These are phyloP conservation scores for Tychaedon coryphoeus DNA, from an alignment of 2,113 vertebrate genomes.

Conservation along the genomic window DNA sequence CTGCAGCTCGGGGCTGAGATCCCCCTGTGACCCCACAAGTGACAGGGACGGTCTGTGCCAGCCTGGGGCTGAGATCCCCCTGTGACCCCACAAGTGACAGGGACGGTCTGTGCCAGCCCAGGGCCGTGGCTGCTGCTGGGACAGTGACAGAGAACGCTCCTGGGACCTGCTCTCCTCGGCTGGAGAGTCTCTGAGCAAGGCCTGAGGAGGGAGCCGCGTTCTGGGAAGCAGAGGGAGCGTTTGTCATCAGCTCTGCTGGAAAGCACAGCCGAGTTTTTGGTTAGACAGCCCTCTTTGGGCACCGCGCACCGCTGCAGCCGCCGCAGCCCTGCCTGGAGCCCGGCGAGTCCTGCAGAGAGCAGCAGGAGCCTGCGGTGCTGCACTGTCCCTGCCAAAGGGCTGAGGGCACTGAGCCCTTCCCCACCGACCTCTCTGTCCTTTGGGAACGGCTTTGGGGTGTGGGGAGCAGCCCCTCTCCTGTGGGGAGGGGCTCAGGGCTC, in stretches of 20 bases:
- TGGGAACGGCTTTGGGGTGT: rapidly evolving
- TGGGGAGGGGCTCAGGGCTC: not conserved
- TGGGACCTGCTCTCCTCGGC: not conserved
- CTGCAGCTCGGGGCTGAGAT: not conserved
- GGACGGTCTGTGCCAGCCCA: not conserved
- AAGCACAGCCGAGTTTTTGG: not conserved
- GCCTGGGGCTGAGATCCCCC: not conserved
- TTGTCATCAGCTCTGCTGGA: not conserved
- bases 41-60: not conserved
- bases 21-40: not conserved
- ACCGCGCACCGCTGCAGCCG: not conserved
- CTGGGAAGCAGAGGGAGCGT: not conserved
- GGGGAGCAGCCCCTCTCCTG: not conserved
- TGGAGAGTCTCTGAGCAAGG: not conserved
- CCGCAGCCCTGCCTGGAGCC: not conserved
- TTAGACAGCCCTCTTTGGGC: constrained; percentile 62
- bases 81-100: not conserved
- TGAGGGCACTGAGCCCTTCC: rapidly evolving
- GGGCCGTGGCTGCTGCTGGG: not conserved
- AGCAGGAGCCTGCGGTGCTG: rapidly evolving
- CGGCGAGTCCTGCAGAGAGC: not conserved
- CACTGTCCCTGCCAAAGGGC: rapidly evolving
- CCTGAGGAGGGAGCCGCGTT: not conserved
- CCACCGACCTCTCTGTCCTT: not conserved
- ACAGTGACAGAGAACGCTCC: not conserved